Evolutionary conservation across 2,797 vertebrate genomes (phyloP).

Genomic region (Dendrocincla fuliginosa): DNA sequence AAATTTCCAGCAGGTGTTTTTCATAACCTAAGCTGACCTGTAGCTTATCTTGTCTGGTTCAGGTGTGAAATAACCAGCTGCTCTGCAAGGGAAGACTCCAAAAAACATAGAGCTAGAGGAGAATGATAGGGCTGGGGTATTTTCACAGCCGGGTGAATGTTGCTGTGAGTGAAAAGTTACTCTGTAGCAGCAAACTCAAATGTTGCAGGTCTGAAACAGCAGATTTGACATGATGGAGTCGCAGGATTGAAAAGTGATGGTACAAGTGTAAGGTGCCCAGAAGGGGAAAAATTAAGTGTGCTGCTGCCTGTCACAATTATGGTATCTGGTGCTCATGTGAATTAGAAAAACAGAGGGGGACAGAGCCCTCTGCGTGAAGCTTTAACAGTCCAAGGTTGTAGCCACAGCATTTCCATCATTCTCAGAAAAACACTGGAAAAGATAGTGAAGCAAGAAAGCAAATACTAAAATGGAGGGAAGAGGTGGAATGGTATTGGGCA

Average conservation of each 20-base stretch:
- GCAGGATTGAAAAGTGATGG: neutral
- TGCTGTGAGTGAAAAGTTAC: neutral
- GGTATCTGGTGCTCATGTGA: neutral
- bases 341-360: neutral
- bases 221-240: neutral
- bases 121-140: neutral
- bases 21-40: neutral
- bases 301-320: neutral
- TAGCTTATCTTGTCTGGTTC: neutral
- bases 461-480: neutral
- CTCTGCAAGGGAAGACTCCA: neutral
- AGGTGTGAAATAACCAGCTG: neutral
- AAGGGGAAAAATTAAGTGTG: neutral
- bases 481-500: neutral
- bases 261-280: neutral
- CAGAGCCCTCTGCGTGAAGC: neutral
- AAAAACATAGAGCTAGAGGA: neutral
- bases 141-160: neutral
- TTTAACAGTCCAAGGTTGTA: neutral
- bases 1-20: neutral
- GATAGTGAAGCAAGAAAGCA: neutral
- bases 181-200: neutral
- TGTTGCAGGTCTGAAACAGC: neutral
- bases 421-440: neutral
- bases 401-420: neutral